Conservation (phyloP, 2,888 invertebrate genomes). For the Petrophora chlorosata region DNA sequence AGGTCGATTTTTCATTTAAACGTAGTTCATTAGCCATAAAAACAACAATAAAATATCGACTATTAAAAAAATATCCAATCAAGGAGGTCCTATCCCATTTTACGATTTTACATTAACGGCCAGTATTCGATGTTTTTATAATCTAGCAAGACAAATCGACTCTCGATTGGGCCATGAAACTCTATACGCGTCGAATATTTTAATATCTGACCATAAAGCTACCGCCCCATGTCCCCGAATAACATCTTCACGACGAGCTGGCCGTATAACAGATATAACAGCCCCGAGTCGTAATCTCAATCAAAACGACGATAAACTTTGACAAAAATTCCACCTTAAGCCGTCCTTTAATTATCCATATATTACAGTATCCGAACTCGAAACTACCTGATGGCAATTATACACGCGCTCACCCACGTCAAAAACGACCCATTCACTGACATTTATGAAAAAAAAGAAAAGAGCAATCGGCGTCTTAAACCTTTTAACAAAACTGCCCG, state of each 20-base stretch:
- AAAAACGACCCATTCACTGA: conserved; percentile 71
- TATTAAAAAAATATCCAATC: conserved; percentile 66
- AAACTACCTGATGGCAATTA: conserved; percentile 83
- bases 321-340: conserved; percentile 83
- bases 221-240: conserved; percentile 62
- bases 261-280: conserved; percentile 43
- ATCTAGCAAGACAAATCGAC: conserved; percentile 76
- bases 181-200: conserved; percentile 36
- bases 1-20: conserved; percentile 24
- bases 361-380: conserved; percentile 72
- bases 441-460: conserved; percentile 74
- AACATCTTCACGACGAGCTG: conserved; percentile 61
- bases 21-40: conserved; percentile 40
- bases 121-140: conserved; percentile 68
- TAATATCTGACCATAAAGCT: conserved; percentile 72
- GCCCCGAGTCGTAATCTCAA: conserved; percentile 75
- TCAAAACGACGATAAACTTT: conserved; percentile 81
- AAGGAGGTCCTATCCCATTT: conserved; percentile 62
- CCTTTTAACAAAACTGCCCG: conserved; percentile 81
- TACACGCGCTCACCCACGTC: conserved; percentile 83
- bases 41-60: conserved; percentile 49
- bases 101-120: conserved; percentile 66
- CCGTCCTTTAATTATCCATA: conserved; percentile 83
- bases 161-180: conserved; percentile 59
- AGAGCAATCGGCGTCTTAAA: conserved; percentile 69